A percentile compares a stretch with the other conserved stretches of the same genome.
Evolutionary conservation across 2,888 invertebrate species (phyloP).

Genomic region (Conops quadrifasciatus): DNA sequence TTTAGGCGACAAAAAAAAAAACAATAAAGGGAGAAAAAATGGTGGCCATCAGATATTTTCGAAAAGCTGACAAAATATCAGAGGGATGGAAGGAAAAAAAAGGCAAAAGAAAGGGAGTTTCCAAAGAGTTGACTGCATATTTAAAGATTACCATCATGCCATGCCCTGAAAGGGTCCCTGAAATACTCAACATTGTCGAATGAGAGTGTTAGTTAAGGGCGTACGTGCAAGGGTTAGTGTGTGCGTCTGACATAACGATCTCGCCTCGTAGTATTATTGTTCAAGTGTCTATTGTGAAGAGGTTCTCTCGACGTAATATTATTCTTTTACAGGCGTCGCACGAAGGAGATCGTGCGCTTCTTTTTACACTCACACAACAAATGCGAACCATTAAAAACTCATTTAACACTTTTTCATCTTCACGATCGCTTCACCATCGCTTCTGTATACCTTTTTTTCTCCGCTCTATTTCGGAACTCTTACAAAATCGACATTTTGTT

Average conservation of each 20-base stretch:
- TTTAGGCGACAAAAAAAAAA: too few relatives aligned
- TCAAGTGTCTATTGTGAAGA: not conserved
- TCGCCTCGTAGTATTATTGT: too few relatives aligned
- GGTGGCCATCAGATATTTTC: not conserved
- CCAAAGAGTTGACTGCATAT: too few relatives aligned
- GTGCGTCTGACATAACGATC: conserved; percentile 5
- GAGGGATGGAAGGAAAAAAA: not conserved
- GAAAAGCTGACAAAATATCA: too few relatives aligned
- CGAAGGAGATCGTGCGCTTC: conserved; percentile 19
- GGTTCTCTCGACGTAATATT: conserved; percentile 19
- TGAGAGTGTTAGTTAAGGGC: conserved; percentile 27
- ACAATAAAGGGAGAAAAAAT: not conserved
- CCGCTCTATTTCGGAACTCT: too few relatives aligned
- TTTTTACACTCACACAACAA: conserved; percentile 18
- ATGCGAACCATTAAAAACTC: conserved; percentile 27
- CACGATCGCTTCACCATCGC: conserved; percentile 8
- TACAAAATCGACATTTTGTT: too few relatives aligned
- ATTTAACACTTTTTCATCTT: conserved; percentile 32
- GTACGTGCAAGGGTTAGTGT: not conserved
- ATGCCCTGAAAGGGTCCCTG: too few relatives aligned
- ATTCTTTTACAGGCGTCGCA: conserved; percentile 9
- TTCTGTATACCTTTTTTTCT: conserved; percentile 16
- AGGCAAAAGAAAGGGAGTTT: not conserved
- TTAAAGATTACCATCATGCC: too few relatives aligned
- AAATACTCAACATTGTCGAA: conserved; percentile 6